Percentiles rank a stretch among this genome's conserved stretches.
Conservation (phyloP, 2,797 vertebrate genomes). For the Acrocephalus scirpaceus region DNA sequence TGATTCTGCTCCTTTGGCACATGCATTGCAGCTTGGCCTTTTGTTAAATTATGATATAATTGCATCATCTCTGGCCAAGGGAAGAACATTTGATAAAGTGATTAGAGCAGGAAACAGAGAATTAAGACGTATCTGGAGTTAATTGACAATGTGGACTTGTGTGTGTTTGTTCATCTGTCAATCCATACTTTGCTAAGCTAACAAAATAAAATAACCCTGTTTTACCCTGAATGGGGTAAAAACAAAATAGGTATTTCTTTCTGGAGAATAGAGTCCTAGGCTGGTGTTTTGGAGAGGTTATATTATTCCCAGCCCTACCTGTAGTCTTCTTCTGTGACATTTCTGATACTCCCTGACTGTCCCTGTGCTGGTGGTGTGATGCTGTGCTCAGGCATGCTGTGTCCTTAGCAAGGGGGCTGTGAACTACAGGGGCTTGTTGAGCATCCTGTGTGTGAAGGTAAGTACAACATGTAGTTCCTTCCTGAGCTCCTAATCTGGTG, state of each 20-base stretch:
- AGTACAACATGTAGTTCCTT: background rate
- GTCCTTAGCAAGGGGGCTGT: background rate
- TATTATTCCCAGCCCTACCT: background rate
- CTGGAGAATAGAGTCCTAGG: background rate
- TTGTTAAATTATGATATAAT: constrained; percentile 12
- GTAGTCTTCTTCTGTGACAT: background rate
- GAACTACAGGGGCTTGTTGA: background rate
- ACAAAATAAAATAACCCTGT: background rate
- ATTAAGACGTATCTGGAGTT: background rate
- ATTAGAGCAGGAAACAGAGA: constrained; percentile 31
- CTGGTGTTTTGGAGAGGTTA: background rate
- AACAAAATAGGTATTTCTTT: background rate
- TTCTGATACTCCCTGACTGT: background rate
- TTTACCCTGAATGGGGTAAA: background rate
- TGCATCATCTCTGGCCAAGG: constrained; percentile 11
- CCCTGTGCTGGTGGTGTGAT: rapidly evolving
- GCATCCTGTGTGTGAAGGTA: background rate
- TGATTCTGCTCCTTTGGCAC: background rate
- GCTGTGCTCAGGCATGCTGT: background rate
- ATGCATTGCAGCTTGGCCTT: background rate
- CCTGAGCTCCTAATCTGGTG: rapidly evolving
- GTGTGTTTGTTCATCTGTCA: background rate
- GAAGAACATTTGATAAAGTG: background rate
- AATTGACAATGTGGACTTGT: background rate
- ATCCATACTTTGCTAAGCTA: background rate